Base-by-base conservation (phyloP, 2,113 vertebrate genomes). In the Pipra filicauda region DNA sequence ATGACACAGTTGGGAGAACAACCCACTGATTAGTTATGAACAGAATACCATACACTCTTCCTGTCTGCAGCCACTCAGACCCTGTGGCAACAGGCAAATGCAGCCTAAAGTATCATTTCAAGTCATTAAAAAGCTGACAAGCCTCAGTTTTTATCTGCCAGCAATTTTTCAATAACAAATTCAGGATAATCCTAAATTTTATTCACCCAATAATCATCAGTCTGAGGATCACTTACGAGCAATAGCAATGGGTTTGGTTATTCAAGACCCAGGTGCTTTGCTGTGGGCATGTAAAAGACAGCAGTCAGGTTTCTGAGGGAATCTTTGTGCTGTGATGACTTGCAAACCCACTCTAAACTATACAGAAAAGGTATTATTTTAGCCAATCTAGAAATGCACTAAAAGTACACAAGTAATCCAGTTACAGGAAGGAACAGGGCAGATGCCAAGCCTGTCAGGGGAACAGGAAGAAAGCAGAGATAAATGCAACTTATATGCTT, bases 391-490 rank as follows among this genome's bases (percentile, higher is more conserved):
- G 85, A 92, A 90, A 58, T 12, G 67, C 46, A 77, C 59, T 77
- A 35, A 52, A 85, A 94, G 61, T 61, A 85, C 49, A 93, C 11
- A 8, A 89, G 70, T 87, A 91, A 93, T 84, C 39, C 93, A 94
- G 93, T 95, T 92, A 95, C 91, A 95, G 91, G 89, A 96, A 95
- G 62, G 77, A 92, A 44, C 15, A 81, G 83, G 80, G 86, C 61
- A 94, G 80, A 81, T 95, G 89, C 91, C 95, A 95, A 91, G 14
- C 23, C 79, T 81, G 76, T 86, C 77, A 77, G 61, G 54, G 91
- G 76, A 93, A 26, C 39, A 67, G 76, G 70, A 86, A 39, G 51
- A 95, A 87, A 75, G 28, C 44, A 64, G 66, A 95, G 84, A 96
- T 74, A 97, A 95, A 96, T 71, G 44, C 51, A 75, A 84, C 39